phyloP scores from a whole-genome alignment of 2,888 invertebrate genomes.

The Tyria jacobaeae region DNA sequence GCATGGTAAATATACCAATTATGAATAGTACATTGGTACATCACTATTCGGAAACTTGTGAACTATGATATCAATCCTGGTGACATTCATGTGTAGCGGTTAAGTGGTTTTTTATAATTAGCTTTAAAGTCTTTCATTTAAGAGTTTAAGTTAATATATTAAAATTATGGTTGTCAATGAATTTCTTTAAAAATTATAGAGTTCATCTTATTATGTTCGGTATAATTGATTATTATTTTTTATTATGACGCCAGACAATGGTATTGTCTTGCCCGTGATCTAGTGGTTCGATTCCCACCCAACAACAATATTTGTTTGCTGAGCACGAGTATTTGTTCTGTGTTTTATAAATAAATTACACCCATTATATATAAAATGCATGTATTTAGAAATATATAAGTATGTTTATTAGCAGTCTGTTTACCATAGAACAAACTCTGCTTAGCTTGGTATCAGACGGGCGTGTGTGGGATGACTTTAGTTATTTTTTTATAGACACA shows the following conservation, averaged over 20 bases:
- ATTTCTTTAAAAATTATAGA: conserved; percentile 23
- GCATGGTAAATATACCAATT: conserved; percentile 6
- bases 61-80: conserved; percentile 37
- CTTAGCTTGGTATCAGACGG: too few species aligned
- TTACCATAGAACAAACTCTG: too few species aligned
- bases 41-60: conserved; percentile 40
- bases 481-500: too few species aligned
- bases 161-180: conserved; percentile 18
- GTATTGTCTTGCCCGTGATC: too few species aligned
- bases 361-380: too few species aligned
- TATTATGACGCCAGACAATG: neutral
- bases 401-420: too few species aligned
- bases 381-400: too few species aligned
- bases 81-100: conserved; percentile 33
- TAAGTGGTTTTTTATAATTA: conserved; percentile 54
- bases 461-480: too few species aligned
- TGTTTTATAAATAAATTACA: too few species aligned
- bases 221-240: conserved; percentile 18
- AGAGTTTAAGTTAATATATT: conserved; percentile 17
- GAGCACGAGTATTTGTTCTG: too few species aligned
- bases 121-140: conserved; percentile 41
- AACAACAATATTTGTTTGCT: too few species aligned
- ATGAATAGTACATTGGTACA: conserved; percentile 21
- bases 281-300: too few species aligned
- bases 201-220: conserved; percentile 22